Base-by-base conservation (phyloP, 2,797 vertebrate species). In the Hippocampus kuda region DNA sequence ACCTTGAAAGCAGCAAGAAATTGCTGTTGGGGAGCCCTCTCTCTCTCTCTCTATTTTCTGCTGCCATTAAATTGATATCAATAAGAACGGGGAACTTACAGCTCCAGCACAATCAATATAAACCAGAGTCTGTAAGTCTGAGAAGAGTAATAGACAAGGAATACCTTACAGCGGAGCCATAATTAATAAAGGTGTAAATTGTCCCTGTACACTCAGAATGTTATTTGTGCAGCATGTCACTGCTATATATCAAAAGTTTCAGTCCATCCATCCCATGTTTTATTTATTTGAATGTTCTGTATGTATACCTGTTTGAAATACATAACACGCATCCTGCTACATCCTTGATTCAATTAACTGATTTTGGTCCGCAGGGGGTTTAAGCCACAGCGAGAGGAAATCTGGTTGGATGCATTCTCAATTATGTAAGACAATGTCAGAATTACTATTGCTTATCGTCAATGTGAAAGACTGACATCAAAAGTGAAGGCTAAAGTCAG, bases 401-500 rank as follows among this genome's bases (percentile, higher is more conserved):
- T 67, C 7, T 26, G 63, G 63, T 65, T 20, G 4, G 34, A 67
- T 4, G 53, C 42, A 5, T 67, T 67, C 51, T 44, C 38, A 57
- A n/a, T 48, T 27, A 65, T 65, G 2, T 27, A 48, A 65, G 24
- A 65, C 42, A 65, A 65, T 65, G 63, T 27, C n/a, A 46, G 24
- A 65, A 65, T 65, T 5, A 48, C 1, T 11, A 38, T 38, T 38
- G 34, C 24, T 65, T n/a, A 67, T n/a, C 53, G 13, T 16, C 13
- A 53, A 67, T 2, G 53, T 56, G 22, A 80, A 74, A 51, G 64
- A 69, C 53, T 66, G 63, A 75, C 68, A 72, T 72, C 68, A 77
- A n/a, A 76, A n/a, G 68, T 49, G 9, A 75, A 64, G 62, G 66
- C 68, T 60, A 65, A 75, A 57, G 9, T 81, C 69, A 66, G 72